Evolutionary conservation across 2,113 vertebrate genomes (phyloP), one percentile per base, ranked within the genome.

Genomic region (Clarias macrocephalus): DNA sequence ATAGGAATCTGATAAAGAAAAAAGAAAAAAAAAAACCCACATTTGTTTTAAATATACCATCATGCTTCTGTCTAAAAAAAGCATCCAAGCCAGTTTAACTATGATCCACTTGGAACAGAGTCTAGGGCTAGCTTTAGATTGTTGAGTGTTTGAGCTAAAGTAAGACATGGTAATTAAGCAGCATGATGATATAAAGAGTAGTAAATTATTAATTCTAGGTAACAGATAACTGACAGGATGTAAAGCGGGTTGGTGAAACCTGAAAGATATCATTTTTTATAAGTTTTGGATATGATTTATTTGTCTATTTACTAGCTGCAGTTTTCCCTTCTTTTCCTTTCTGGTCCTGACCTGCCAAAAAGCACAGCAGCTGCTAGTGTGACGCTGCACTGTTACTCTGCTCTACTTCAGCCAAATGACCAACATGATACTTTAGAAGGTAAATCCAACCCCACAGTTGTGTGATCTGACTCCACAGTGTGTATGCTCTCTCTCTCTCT

Each of bases 391-490:
- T 62, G 79, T 80, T 18, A 80, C 54, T 80, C 77, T 30, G 9
- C 4, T 16, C 28, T 57, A 16, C 76, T 18, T n/a, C 30, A 54
- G 56, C 77, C 79, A 62, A 62, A 37, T 62, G 79, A 37, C 6
- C 59, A 60, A 81, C 57, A 37, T 62, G 79, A 81, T 62, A 81
- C 30, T 81, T 81, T 81, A 81, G 79, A 62, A 81, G 79, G 79
- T 60, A 21, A 81, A 81, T 81, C 79, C 79, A 81, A 81, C 28
- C 79, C 3, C 56, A 59, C 77, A 81, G 79, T 81, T 42, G 79
- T 81, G 57, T 81, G 79, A 81, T 62, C 57, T 62, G 56, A 80
- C 56, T 80, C 77, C 28, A 33, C 56, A 33, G 77, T 57, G 15
- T 79, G 52, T 15, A 19, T 30, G 16, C 54, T 57, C n/a, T 80